Percentiles rank a stretch among this genome's conserved stretches.
Evolutionary conservation across 1,140 invertebrate species (phyloP).

Genomic region (Propsilocerus akamusi): DNA sequence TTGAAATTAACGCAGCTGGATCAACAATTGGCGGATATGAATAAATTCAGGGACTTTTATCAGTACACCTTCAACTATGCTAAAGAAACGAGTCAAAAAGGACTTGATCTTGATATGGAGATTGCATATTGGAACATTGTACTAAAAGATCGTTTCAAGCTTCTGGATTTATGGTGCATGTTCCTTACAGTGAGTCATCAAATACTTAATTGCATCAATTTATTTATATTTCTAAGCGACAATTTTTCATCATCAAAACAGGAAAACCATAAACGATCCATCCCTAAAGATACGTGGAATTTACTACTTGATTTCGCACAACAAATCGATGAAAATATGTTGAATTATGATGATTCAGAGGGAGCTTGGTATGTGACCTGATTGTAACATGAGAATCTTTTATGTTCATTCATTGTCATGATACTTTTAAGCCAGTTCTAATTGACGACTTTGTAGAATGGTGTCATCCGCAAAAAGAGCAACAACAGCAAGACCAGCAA

Average conservation of each 20-base stretch:
- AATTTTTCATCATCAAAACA: too few species aligned
- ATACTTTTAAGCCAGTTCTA: constrained; percentile 52
- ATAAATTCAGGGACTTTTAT: constrained; percentile 95
- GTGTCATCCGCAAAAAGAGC: constrained; percentile 25
- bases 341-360: constrained; percentile 96
- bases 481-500: background rate
- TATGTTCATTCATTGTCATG: too few species aligned
- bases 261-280: constrained; percentile 92
- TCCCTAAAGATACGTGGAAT: constrained; percentile 98
- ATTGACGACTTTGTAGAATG: constrained; percentile 99
- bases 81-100: constrained; percentile 91
- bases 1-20: constrained; percentile 63
- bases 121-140: constrained; percentile 99
- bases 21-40: constrained; percentile 68
- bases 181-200: constrained; percentile 66
- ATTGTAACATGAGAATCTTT: too few species aligned
- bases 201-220: background rate
- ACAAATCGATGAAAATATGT: constrained; percentile 89
- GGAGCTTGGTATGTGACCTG: constrained; percentile 83
- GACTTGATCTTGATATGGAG: constrained; percentile 91
- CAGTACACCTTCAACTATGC: constrained; percentile 98
- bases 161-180: constrained; percentile 89
- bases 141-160: constrained; percentile 71
- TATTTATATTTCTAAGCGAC: constrained; percentile 18
- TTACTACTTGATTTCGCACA: constrained; percentile 88